These are phyloP conservation scores for Pemphredon lugubris DNA, from an alignment of 2,888 invertebrate species.

Conservation along the genomic window DNA sequence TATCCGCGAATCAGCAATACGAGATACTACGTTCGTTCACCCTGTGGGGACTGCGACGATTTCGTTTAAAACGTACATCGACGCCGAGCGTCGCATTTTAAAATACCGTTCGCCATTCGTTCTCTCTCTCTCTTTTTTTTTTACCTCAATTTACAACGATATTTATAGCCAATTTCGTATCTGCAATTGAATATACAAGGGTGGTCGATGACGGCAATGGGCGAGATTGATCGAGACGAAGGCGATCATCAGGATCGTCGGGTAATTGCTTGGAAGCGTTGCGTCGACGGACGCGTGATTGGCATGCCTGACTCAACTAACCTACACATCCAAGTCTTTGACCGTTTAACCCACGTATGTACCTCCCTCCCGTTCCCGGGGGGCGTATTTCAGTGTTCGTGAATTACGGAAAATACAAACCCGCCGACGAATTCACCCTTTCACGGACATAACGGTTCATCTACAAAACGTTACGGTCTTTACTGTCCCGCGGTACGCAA, in stretches of 20 bases:
- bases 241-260: conserved; percentile 35
- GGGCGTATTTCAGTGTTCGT: conserved; percentile 22
- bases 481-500: no score
- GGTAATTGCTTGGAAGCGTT: conserved; percentile 50
- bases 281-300: conserved; percentile 46
- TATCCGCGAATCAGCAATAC: no score
- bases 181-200: conserved; percentile 2
- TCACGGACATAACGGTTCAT: no score
- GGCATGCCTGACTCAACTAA: conserved; percentile 43
- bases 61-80: no score
- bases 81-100: no score
- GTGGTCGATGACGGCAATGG: conserved; percentile 22
- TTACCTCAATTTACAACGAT: background rate
- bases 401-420: conserved; percentile 14
- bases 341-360: conserved; percentile 15
- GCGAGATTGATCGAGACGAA: conserved; percentile 39
- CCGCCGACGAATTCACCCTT: background rate
- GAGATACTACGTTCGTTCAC: no score
- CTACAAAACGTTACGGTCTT: no score
- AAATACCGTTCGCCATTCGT: no score
- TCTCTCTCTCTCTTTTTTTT: no score
- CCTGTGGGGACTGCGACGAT: no score
- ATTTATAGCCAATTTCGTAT: background rate
- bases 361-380: conserved; percentile 3
- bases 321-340: conserved; percentile 25